Evolutionary conservation across 2,888 invertebrate species (phyloP).

Genomic region (Eugnorisma glareosa): DNA sequence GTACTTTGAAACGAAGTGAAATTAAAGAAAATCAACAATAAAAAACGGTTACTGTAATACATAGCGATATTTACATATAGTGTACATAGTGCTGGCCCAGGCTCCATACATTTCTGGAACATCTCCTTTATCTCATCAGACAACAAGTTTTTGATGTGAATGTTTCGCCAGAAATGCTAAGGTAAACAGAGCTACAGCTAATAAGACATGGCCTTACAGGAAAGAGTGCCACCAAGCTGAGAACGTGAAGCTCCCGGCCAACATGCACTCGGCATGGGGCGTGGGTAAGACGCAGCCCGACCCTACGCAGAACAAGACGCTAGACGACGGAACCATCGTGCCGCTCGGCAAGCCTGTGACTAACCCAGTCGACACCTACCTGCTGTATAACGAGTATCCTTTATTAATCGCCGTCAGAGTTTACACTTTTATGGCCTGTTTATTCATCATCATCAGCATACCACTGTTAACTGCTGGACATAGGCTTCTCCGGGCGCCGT

Average conservation of each 20-base stretch:
- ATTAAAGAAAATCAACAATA: too few species aligned
- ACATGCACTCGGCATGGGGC: constrained; percentile 97
- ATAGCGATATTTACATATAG: too few species aligned
- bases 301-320: constrained; percentile 90
- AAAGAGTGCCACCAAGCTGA: constrained; percentile 93
- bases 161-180: too few species aligned
- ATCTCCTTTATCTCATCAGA: not conserved
- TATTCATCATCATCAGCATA: not conserved
- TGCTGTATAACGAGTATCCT: constrained; percentile 98
- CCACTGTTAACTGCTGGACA: not conserved
- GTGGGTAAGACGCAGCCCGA: constrained; percentile 96
- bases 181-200: not conserved
- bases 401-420: constrained; percentile 73
- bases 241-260: constrained; percentile 94
- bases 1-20: too few species aligned
- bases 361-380: constrained; percentile 82
- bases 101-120: too few species aligned
- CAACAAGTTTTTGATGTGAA: not conserved
- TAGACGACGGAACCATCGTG: constrained; percentile 93
- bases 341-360: constrained; percentile 93
- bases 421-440: not conserved
- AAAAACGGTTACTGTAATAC: too few species aligned
- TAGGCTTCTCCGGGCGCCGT: not conserved
- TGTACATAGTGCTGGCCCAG: too few species aligned
- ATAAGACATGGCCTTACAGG: constrained; percentile 83